Percentiles rank a stretch among this genome's conserved stretches.
phyloP scores from a whole-genome alignment of 1,140 invertebrate genomes.

The Heterodera schachtii region DNA sequence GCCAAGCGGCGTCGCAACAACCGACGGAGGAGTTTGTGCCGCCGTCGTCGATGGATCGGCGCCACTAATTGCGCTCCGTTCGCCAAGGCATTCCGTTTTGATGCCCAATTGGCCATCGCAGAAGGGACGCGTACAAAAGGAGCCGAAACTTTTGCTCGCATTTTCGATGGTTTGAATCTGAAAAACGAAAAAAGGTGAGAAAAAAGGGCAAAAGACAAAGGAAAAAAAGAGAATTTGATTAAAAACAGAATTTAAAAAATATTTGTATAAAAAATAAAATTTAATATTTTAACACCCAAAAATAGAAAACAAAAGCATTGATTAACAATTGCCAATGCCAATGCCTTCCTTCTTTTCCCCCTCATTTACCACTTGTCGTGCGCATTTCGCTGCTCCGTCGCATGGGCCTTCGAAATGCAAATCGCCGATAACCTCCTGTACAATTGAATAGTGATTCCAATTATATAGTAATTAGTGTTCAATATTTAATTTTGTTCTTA shows the following conservation, averaged over 20 bases:
- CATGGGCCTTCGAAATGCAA: conserved; percentile 20
- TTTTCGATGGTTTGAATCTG: background rate
- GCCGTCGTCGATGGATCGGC: no score
- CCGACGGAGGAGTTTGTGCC: no score
- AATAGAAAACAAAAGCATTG: background rate
- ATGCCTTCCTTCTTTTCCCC: background rate
- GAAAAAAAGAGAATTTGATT: background rate
- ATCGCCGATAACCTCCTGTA: conserved; percentile 11
- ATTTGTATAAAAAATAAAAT: no score
- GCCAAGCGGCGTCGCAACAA: background rate
- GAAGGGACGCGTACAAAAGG: conserved; percentile 15
- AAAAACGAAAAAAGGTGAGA: no score
- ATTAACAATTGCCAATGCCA: background rate
- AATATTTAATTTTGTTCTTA: background rate
- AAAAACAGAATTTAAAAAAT: background rate
- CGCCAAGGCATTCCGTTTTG: conserved; percentile 10
- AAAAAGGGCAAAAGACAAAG: no score
- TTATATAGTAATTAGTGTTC: background rate
- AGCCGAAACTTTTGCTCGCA: conserved; percentile 16
- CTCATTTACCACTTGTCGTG: background rate
- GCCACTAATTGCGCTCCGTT: background rate
- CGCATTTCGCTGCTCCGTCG: conserved; percentile 3
- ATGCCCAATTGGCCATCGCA: conserved; percentile 32
- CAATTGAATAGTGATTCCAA: background rate
- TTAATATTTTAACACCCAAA: no score